phyloP scores from a whole-genome alignment of 1,140 invertebrate genomes.

The Drepana arcuata region DNA sequence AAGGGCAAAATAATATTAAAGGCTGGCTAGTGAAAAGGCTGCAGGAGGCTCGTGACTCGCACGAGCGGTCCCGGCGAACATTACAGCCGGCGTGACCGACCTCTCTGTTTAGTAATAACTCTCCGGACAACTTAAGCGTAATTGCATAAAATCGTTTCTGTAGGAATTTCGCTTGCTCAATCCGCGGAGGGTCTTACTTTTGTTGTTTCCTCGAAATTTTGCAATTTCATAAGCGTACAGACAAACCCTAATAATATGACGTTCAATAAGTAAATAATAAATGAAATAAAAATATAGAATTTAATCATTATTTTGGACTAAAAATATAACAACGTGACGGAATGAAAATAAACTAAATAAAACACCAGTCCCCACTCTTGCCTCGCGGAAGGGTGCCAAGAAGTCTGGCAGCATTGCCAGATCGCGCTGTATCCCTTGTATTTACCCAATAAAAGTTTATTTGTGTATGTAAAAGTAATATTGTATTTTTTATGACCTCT shows the following conservation, averaged over 20 bases:
- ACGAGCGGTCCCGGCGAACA: slow-evolving; percentile 23
- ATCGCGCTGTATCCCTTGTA: too few relatives aligned
- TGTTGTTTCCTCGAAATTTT: slow-evolving; percentile 33
- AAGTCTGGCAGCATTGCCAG: too few relatives aligned
- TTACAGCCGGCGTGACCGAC: slow-evolving; percentile 42
- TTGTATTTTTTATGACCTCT: too few relatives aligned
- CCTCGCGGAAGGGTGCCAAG: too few relatives aligned
- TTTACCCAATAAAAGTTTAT: too few relatives aligned
- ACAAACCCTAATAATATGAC: slow-evolving; percentile 1
- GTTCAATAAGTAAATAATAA: too few relatives aligned
- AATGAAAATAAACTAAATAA: too few relatives aligned
- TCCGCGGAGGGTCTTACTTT: slow-evolving; percentile 39
- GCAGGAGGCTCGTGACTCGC: slow-evolving; percentile 41
- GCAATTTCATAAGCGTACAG: slow-evolving; percentile 17
- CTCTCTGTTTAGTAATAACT: slow-evolving; percentile 52
- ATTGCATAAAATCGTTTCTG: slow-evolving; percentile 63
- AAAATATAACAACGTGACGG: too few relatives aligned
- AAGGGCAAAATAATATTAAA: slow-evolving; percentile 17
- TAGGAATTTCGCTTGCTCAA: slow-evolving; percentile 56
- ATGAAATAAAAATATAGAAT: too few relatives aligned
- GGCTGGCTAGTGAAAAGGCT: slow-evolving; percentile 17
- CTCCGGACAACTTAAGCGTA: slow-evolving; percentile 46
- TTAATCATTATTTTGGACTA: too few relatives aligned
- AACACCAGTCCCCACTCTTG: too few relatives aligned
- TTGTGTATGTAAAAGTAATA: too few relatives aligned